Conservation (phyloP, 2,113 vertebrate species). For the Corvus moneduloides region DNA sequence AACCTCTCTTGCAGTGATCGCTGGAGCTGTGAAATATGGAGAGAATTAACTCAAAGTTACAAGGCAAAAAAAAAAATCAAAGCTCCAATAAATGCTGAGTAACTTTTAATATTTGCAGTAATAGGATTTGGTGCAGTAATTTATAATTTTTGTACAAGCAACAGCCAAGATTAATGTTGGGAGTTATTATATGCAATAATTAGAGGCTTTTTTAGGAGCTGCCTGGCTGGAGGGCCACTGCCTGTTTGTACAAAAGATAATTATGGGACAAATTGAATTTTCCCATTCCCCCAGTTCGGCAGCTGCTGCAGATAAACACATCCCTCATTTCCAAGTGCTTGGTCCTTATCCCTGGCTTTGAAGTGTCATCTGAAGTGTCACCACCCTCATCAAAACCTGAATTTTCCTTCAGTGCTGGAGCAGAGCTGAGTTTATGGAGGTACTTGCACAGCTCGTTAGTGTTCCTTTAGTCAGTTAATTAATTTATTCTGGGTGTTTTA, state of each 20-base stretch:
- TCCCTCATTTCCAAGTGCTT: not conserved
- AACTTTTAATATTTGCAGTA: slow-evolving; percentile 53
- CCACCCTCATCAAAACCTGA: not conserved
- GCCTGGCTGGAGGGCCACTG: slow-evolving; percentile 56
- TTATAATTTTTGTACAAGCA: slow-evolving; percentile 52
- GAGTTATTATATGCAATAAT: slow-evolving; percentile 66
- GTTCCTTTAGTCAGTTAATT: not conserved
- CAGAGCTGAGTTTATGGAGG: not conserved
- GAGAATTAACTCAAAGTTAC: slow-evolving; percentile 21
- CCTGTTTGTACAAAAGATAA: slow-evolving; percentile 58
- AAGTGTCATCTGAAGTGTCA: slow-evolving; percentile 2
- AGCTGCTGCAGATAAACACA: slow-evolving; percentile 40
- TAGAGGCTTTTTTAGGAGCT: slow-evolving; percentile 47
- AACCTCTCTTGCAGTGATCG: not conserved
- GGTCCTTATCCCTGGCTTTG: not conserved
- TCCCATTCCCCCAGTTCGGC: not conserved
- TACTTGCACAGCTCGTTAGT: not conserved
- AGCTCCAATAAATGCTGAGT: not conserved
- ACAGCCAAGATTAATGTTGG: slow-evolving; percentile 57
- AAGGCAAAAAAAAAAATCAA: not conserved
- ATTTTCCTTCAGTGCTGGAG: not conserved
- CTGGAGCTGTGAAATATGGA: slow-evolving; percentile 4
- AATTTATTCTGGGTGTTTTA: not conserved
- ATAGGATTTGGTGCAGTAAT: slow-evolving; percentile 63
- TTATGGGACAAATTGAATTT: slow-evolving; percentile 60